These are phyloP conservation scores for Graptemys geographica DNA, from an alignment of 2,797 vertebrate species.

Conservation along the genomic window DNA sequence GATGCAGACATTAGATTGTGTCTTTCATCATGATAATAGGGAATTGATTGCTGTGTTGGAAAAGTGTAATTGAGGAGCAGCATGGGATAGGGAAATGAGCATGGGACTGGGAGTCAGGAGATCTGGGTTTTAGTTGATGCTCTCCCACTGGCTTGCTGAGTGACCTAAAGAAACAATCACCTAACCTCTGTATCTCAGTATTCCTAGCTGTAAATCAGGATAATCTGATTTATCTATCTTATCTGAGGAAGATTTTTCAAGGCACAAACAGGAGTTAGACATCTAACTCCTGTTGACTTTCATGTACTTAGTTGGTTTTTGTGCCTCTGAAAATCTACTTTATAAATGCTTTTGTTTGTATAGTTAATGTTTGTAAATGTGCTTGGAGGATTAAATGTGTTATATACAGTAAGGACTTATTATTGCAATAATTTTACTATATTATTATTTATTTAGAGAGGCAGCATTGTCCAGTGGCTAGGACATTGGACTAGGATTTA, in stretches of 20 bases:
- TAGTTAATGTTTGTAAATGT: neutral
- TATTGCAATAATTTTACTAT: neutral
- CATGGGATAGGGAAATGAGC: accelerated
- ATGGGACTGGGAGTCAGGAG: accelerated
- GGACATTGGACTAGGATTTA: neutral
- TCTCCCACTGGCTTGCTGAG: too few relatives aligned
- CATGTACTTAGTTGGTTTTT: neutral
- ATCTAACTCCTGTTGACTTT: neutral
- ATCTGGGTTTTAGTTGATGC: neutral
- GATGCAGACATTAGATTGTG: neutral
- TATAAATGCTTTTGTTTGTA: neutral
- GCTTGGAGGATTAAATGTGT: neutral
- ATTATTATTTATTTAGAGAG: neutral
- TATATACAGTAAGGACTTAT: neutral
- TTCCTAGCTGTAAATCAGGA: accelerated
- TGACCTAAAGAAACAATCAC: neutral
- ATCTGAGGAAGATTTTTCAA: neutral
- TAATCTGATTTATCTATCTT: neutral
- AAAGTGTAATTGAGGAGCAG: neutral
- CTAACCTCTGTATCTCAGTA: accelerated
- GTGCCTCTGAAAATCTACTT: neutral
- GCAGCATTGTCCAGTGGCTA: neutral
- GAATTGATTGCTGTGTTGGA: neutral
- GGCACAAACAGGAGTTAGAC: neutral
- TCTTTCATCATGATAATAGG: neutral